Base-by-base conservation (phyloP, 2,797 vertebrate genomes). In the Xiphophorus birchmanni region DNA sequence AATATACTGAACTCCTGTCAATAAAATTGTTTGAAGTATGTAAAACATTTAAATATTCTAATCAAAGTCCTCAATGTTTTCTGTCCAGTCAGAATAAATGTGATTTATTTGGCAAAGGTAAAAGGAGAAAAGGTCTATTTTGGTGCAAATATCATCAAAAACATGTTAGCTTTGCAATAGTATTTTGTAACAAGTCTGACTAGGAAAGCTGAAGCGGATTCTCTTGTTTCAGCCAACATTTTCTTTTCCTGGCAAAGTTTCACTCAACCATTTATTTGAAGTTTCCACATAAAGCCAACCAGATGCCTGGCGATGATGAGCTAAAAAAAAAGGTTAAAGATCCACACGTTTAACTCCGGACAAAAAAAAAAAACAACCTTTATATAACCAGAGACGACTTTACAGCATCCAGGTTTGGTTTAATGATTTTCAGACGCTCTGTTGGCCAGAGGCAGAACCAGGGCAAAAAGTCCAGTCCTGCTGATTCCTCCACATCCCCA, bases 391-490 rank as follows among this genome's bases (percentile, higher is more conserved):
- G 40, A 69, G 18, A 26, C 65, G 18, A 12, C 6, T 75, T 58
- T 29, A 5, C 32, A 47, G 52, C 40, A 63, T 35, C 44, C 45
- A 56, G 42, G 17, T 76, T 71, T 13, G 32, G 56, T 76, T 76
- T 44, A 73, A 74, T 42, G 45, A 74, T 75, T 63, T 75, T 50
- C 2, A 54, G 44, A 11, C 17, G 15, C 65, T 37, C 21, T 23
- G 29, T 23, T 40, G 44, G 37, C 37, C 76, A 76, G 35, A 76
- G 4, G 73, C 76, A 32, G 21, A 82, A 71, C 15, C 40, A 73
- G 37, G 8, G 58, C 23, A 81, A 69, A 79, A 60, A 35, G 21
- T 63, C 77, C 52, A 37, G 12, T 69, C 52, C 12, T n/a, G 32
- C 32, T 52, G 45, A n/a, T 17, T 23, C 23, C 13, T n/a, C 63